Evolutionary conservation across 2,888 invertebrate genomes (phyloP).

Genomic region (Thymelicus acteon): DNA sequence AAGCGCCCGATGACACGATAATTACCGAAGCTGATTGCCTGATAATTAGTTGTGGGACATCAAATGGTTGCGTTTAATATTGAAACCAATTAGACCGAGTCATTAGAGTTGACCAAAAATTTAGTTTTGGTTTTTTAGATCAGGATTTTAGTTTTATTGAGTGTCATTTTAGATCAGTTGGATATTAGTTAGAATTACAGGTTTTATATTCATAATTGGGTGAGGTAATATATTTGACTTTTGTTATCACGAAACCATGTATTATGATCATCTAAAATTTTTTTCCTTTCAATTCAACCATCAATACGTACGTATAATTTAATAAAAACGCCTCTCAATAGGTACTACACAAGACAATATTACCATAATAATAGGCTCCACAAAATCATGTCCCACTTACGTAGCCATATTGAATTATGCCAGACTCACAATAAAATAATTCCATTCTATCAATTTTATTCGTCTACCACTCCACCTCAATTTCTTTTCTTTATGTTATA

Average conservation of each 20-base stretch:
- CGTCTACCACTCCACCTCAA: constrained; percentile 4
- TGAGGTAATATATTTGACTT: too few relatives aligned
- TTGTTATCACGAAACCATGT: too few relatives aligned
- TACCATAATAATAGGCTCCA: background rate
- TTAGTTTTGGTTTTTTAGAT: background rate
- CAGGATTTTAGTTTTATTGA: background rate
- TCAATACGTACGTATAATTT: background rate
- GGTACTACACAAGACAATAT: too few relatives aligned
- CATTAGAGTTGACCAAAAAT: background rate
- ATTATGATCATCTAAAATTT: too few relatives aligned
- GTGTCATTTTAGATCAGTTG: background rate
- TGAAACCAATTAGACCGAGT: background rate
- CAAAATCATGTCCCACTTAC: background rate
- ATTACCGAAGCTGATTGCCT: background rate
- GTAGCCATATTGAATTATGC: background rate
- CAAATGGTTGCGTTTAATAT: background rate
- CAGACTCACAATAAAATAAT: background rate
- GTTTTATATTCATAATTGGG: too few relatives aligned
- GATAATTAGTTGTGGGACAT: constrained; percentile 2
- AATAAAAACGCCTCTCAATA: background rate
- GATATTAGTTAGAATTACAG: too few relatives aligned
- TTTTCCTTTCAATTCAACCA: too few relatives aligned
- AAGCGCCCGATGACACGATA: background rate
- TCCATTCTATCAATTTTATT: constrained; percentile 1
- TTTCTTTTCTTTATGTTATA: constrained; percentile 2